These are phyloP conservation scores for Pygoscelis antarcticus DNA, from an alignment of 2,113 vertebrate species.

Conservation along the genomic window DNA sequence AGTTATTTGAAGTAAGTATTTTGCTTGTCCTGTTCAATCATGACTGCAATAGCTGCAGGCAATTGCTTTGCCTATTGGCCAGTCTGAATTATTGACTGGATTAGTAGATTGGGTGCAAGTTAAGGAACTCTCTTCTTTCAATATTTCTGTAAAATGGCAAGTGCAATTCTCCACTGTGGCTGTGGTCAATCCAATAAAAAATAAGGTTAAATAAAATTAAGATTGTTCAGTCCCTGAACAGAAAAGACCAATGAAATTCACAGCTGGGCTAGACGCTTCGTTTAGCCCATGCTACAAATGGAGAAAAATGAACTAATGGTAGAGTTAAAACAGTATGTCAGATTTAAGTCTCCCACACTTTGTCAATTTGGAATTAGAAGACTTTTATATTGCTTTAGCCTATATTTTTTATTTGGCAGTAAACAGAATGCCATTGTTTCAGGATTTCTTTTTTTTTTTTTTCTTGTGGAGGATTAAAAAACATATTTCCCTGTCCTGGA, in stretches of 20 bases:
- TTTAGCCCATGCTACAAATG: background rate
- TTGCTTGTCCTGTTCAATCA: slow-evolving; percentile 22
- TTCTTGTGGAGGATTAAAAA: background rate
- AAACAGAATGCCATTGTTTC: background rate
- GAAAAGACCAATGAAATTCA: background rate
- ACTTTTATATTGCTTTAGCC: background rate
- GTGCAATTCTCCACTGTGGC: background rate
- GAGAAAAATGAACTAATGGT: slow-evolving; percentile 3
- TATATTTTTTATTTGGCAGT: background rate
- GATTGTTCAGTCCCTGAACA: background rate
- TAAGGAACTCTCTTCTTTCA: background rate
- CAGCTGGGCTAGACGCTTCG: background rate
- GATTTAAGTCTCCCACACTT: background rate
- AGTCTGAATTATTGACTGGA: slow-evolving; percentile 43
- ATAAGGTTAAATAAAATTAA: slow-evolving; percentile 2
- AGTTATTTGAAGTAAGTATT: slow-evolving; percentile 16
- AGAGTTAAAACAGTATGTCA: background rate
- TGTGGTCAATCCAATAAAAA: background rate
- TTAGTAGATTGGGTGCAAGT: background rate
- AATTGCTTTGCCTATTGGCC: background rate
- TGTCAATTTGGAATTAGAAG: slow-evolving; percentile 3
- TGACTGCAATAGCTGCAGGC: background rate
- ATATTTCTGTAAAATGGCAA: background rate
- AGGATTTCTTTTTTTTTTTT: background rate
- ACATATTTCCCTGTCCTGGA: background rate